A percentile compares a stretch with the other conserved stretches of the same genome.
phyloP scores from a whole-genome alignment of 2,797 vertebrate species.

The Malacoraja senta region DNA sequence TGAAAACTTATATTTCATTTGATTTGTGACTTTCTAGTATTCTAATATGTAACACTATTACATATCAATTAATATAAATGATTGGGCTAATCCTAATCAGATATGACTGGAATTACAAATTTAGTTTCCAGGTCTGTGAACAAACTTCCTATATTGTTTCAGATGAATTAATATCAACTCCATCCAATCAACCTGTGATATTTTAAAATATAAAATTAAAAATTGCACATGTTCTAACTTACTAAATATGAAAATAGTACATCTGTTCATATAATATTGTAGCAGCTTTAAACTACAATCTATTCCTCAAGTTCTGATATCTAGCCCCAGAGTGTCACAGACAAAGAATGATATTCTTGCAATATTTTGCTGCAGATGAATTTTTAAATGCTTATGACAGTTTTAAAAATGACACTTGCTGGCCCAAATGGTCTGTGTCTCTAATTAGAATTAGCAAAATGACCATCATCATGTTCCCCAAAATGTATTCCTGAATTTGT shows the following conservation, averaged over 20 bases:
- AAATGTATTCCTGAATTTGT: too few species aligned
- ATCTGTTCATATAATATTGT: background rate
- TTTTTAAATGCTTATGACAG: too few species aligned
- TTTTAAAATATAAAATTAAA: background rate
- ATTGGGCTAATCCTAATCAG: background rate
- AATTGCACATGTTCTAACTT: background rate
- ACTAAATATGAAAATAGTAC: too few species aligned
- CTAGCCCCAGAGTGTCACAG: too few species aligned
- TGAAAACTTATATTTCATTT: too few species aligned
- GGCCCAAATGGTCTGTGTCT: too few species aligned
- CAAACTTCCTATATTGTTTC: background rate
- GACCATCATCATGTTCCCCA: too few species aligned
- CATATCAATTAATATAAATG: background rate
- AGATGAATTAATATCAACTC: background rate
- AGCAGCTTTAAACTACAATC: background rate
- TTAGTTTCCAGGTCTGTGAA: background rate
- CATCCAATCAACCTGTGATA: background rate
- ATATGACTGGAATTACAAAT: background rate
- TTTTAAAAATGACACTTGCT: too few species aligned
- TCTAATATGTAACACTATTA: background rate
- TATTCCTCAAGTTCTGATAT: background rate
- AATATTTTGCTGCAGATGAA: too few species aligned
- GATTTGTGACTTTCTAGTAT: too few species aligned
- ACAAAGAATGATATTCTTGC: too few species aligned
- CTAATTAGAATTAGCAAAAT: too few species aligned